Base-by-base conservation (phyloP, 2,888 invertebrate genomes). In the Conomelus anceps region DNA sequence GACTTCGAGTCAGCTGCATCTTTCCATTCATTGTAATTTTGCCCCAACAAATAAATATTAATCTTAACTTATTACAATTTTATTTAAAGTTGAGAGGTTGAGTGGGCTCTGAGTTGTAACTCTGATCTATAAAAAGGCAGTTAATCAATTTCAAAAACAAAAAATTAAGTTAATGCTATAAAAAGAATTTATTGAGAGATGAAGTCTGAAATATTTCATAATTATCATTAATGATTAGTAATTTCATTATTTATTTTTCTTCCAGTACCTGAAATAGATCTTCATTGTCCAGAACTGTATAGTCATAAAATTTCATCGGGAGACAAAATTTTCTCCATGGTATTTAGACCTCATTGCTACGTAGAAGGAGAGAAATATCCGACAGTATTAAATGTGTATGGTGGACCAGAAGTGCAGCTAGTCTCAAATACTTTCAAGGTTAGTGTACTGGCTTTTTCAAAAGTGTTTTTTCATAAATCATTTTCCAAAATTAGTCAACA, bases 401-500 rank as follows among this genome's bases (percentile, higher is more conserved):
- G 99, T 1, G 99, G 99, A 0, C 99, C 99, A 0, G 99, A 99
- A 93, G 98, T 99, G 87, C 99, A 99, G 94, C 95, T 99, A 84
- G 99, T 99, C 90, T 97, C 98, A 89, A 99, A 99, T 94, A 97
- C 97, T 7, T 99, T 98, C 92, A 98, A 98, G 95, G 98, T 98
- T 92, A 13, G 23, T 34, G 6, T 26, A n/a, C n/a, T n/a, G n/a
- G n/a, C n/a, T 11, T 9, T 34, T 34, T 34, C 17, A 9, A 9
- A 9, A 85, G 1, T 17, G 13, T 85, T 85, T 22, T 17, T 85
- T 9, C n/a, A 7, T 13, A 13, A 85, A 85, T 85, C 6, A 4
- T 85, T 22, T 22, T 22, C 17, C 63, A 63, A 63, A 63, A 63
- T 63, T 63, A 20, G n/a, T n/a, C n/a, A n/a, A n/a, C n/a, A n/a